A percentile compares a stretch with the other conserved stretches of the same genome.
These are phyloP conservation scores for Zelostemma sp. DNA, from an alignment of 1,140 invertebrate genomes.

Conservation along the genomic window DNA sequence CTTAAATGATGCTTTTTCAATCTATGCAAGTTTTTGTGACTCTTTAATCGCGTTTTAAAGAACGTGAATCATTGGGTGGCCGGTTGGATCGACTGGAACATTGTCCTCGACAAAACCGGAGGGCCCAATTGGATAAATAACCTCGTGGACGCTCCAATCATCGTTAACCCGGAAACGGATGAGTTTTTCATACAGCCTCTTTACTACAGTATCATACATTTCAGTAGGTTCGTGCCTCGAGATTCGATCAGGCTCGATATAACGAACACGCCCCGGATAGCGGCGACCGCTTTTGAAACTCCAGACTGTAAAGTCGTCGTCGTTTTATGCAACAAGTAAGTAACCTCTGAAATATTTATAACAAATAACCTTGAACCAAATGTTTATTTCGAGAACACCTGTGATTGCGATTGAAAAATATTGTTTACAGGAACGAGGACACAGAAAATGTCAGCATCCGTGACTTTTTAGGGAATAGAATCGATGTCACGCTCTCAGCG, in stretches of 20 bases:
- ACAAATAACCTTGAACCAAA: too few species aligned
- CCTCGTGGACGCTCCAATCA: constrained; percentile 83
- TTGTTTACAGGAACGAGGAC: neutral
- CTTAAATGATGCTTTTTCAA: too few species aligned
- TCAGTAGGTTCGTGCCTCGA: constrained; percentile 83
- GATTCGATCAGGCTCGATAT: constrained; percentile 71
- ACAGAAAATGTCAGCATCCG: constrained; percentile 1
- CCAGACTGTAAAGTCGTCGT: constrained; percentile 72
- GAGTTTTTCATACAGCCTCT: constrained; percentile 51
- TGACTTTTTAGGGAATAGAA: constrained; percentile 13
- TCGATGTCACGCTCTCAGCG: constrained; percentile 5
- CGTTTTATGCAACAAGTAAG: constrained; percentile 77
- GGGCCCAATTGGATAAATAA: constrained; percentile 88
- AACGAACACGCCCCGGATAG: constrained; percentile 7
- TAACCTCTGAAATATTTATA: too few species aligned
- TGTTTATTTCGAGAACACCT: too few species aligned
- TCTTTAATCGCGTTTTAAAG: constrained; percentile 12
- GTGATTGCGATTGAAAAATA: neutral
- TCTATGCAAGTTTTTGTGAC: too few species aligned
- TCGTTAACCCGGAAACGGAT: constrained; percentile 74
- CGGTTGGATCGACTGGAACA: constrained; percentile 94
- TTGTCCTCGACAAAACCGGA: constrained; percentile 80
- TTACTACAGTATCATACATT: constrained; percentile 89
- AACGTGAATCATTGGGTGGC: constrained; percentile 64
- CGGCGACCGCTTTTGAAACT: constrained; percentile 70